These are phyloP conservation scores for Hartigia nigra DNA, from an alignment of 2,888 invertebrate species.

Conservation along the genomic window DNA sequence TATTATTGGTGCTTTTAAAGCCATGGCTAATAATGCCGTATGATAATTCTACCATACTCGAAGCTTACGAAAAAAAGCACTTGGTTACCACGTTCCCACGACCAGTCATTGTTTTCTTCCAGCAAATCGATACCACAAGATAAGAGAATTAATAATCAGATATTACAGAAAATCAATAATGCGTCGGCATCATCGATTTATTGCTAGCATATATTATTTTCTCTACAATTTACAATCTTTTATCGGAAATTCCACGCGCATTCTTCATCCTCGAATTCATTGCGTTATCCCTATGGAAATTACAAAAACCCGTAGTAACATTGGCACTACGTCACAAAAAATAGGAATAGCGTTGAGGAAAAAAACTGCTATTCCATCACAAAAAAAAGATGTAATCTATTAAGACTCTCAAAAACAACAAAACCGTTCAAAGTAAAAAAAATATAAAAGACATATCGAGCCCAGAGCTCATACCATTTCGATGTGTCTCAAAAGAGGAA, in stretches of 20 bases:
- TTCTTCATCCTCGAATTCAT: no score
- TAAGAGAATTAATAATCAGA: neutral
- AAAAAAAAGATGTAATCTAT: no score
- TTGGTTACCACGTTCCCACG: neutral
- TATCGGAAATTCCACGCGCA: no score
- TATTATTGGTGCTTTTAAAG: neutral
- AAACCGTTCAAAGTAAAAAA: neutral
- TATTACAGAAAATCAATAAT: neutral
- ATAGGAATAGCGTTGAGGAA: no score
- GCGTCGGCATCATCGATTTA: neutral
- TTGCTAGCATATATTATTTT: no score
- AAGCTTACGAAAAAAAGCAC: neutral
- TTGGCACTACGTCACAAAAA: no score
- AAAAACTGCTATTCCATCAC: no score
- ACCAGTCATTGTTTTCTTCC: neutral
- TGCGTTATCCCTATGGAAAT: no score
- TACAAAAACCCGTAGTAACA: no score
- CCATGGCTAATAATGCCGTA: neutral
- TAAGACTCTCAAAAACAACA: no score
- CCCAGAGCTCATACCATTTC: neutral
- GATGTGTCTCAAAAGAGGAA: neutral
- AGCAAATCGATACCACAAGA: neutral
- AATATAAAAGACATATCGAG: neutral
- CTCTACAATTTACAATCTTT: no score
- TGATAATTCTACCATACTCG: neutral